Evolutionary conservation across 1,140 invertebrate genomes (phyloP).

Genomic region (Diachasma alloeum): DNA sequence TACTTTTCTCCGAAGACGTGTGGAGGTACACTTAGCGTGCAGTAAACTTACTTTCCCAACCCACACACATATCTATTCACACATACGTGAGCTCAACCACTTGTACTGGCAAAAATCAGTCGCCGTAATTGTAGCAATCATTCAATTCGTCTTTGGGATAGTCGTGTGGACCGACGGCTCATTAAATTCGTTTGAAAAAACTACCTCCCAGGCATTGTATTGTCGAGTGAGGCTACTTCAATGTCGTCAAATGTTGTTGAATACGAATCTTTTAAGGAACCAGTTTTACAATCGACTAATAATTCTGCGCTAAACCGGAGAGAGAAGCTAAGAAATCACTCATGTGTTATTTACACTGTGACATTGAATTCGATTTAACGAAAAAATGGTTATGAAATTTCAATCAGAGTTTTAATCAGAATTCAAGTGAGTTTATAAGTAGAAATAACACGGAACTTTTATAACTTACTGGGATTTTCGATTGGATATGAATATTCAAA

Average conservation of each 20-base stretch:
- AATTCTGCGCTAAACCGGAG: neutral
- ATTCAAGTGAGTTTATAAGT: no score
- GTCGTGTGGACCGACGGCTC: neutral
- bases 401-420: no score
- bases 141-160: conserved; percentile 13
- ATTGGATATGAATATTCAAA: no score
- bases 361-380: no score
- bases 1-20: neutral
- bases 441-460: no score
- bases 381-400: no score
- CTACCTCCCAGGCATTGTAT: neutral
- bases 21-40: neutral
- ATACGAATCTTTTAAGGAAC: neutral
- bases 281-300: neutral
- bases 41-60: neutral
- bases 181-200: conserved; percentile 1
- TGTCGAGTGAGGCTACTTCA: neutral
- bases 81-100: neutral
- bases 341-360: no score
- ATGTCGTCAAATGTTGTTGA: neutral
- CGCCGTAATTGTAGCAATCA: conserved; percentile 1
- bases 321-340: neutral
- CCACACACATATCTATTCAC: neutral
- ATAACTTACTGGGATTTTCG: no score
- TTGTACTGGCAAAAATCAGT: neutral